Evolutionary conservation across 1,140 invertebrate genomes (phyloP), one percentile per base, ranked within the genome.

Genomic region (Marisa cornuarietis): DNA sequence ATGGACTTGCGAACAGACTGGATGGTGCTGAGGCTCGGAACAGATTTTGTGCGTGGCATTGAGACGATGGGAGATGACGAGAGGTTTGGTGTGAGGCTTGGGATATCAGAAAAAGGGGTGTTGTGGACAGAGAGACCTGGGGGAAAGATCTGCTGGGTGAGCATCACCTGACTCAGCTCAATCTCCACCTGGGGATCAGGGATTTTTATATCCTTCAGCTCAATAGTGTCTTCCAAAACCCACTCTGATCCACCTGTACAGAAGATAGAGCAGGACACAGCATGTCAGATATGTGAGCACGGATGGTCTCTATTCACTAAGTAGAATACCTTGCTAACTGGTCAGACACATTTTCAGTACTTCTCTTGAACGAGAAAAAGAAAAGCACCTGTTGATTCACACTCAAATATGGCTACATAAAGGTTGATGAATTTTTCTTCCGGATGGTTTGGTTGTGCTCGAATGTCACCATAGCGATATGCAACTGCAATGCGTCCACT

Each of bases 401-500:
- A 99, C 91, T 99, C 98, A 92, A 98, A 99, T 82, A 99, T 98
- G n/a, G 96, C 96, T 6, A 99, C 96, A 87, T 90, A 96, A 0
- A 99, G 92, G 90, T 98, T 98, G 63, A 98, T 95, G 90, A 96
- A 98, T 66, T 96, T 93, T 0, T 95, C 94, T 88, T 96, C 94
- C 51, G 86, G 91, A 89, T 95, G 95, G 85, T 94, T 94, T 0
- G 85, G 83, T 24, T 83, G 75, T 7, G 77, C 79, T 72, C 83
- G 84, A 16, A 88, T 80, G 22, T 83, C 84, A 14, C 87, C 83
- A 63, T 82, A 85, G 65, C 88, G 97, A 90, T 98, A 99, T 0
- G 98, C 98, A 89, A 97, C 97, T 0, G 98, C 98, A 71, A 99
- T 95, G 31, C 98, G 93, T 0, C 98, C 98, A 83, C 96, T 98